phyloP scores from a whole-genome alignment of 2,797 vertebrate species.

The Lutjanus campechanus region DNA sequence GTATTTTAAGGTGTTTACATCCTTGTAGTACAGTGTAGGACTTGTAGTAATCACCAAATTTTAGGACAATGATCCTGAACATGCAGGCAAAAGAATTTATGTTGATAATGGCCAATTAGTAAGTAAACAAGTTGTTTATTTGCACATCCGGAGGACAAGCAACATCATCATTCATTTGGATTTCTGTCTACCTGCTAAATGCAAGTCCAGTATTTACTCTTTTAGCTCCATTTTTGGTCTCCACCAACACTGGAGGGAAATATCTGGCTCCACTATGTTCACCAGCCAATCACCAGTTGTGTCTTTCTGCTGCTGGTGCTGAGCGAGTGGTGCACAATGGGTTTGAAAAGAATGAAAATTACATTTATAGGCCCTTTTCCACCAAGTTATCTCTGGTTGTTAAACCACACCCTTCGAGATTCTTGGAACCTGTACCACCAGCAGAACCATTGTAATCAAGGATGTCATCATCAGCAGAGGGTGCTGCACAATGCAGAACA shows the following conservation, averaged over 20 bases:
- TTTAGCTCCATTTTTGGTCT: background rate
- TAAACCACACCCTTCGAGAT: too few relatives aligned
- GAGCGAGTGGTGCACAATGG: too few relatives aligned
- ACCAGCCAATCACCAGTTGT: background rate
- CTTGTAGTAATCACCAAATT: background rate
- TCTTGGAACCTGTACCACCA: too few relatives aligned
- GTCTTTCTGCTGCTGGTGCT: background rate
- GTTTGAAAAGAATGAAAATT: background rate
- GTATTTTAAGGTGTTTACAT: conserved; percentile 7
- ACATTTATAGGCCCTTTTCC: too few relatives aligned
- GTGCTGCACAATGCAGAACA: too few relatives aligned
- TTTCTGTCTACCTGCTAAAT: too few relatives aligned
- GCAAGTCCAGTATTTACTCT: background rate
- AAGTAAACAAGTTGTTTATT: background rate
- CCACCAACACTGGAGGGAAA: background rate
- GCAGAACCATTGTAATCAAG: too few relatives aligned
- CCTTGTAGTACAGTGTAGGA: background rate
- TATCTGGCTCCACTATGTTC: background rate
- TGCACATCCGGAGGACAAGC: background rate
- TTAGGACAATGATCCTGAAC: background rate
- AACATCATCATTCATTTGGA: too few relatives aligned
- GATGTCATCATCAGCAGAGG: too few relatives aligned
- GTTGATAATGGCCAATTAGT: background rate
- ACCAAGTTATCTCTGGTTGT: too few relatives aligned
- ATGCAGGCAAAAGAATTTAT: background rate